Evolutionary conservation across 1,140 invertebrate genomes (phyloP).

Genomic region (Phymorhynchus buccinoides): DNA sequence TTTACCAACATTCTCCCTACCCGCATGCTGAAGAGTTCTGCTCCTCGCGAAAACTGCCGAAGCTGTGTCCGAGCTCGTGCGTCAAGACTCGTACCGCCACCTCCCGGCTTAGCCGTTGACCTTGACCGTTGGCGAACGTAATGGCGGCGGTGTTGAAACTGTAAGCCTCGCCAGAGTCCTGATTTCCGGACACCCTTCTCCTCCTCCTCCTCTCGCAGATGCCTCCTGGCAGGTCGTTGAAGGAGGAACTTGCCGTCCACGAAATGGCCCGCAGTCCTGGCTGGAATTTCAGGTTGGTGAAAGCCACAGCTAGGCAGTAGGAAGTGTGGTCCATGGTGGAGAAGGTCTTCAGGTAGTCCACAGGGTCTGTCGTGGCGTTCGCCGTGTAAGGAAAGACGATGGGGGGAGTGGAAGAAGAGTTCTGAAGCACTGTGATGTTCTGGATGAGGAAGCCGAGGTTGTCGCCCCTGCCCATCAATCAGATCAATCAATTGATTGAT

Average conservation of each 20-base stretch:
- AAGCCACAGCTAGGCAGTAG: conserved; percentile 57
- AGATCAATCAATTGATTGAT: no score
- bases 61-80: conserved; percentile 66
- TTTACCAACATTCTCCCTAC: conserved; percentile 41
- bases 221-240: conserved; percentile 52
- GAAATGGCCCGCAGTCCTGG: conserved; percentile 59
- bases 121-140: conserved; percentile 49
- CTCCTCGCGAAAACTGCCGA: conserved; percentile 61
- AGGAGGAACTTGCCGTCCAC: conserved; percentile 57
- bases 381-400: conserved; percentile 46
- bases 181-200: background rate
- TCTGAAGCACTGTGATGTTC: conserved; percentile 53
- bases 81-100: conserved; percentile 50
- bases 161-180: background rate
- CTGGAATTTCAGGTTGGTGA: conserved; percentile 59
- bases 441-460: conserved; percentile 62
- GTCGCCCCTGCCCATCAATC: no score
- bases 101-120: conserved; percentile 44
- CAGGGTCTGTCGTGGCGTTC: conserved; percentile 29
- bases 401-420: conserved; percentile 9
- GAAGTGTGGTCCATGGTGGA: conserved; percentile 53
- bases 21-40: conserved; percentile 40
- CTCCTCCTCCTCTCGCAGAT: conserved; percentile 54
- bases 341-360: conserved; percentile 56
- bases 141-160: conserved; percentile 59